Base-by-base conservation (phyloP, 2,888 invertebrate genomes). In the Diogma glabrata region DNA sequence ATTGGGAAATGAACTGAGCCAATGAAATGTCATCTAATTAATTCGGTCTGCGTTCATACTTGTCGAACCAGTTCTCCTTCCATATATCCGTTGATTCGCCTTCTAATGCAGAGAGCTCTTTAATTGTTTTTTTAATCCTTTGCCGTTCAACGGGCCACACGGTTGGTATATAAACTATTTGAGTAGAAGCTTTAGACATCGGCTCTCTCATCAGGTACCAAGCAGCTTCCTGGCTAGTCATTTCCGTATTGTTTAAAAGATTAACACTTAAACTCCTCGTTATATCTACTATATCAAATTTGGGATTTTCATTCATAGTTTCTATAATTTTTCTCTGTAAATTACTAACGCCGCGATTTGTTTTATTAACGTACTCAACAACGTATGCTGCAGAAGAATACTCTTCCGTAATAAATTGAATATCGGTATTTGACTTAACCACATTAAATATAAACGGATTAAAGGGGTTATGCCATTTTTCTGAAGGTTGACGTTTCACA, bases 171-270 rank as follows among this genome's bases (percentile, higher is more conserved):
- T n/a, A n/a, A n/a, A n/a, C n/a, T n/a, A n/a, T n/a, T n/a, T n/a
- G n/a, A n/a, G n/a, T n/a, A n/a, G n/a, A n/a, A n/a, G n/a, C 65
- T 45, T 60, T 63, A 49, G 65, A 64, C 70, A 71, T 72, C 10
- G 67, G 67, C 53, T 67, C 60, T 24, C 69, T 57, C 40, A 72
- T 53, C 2, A 72, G 54, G 61, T 63, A 70, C 69, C 69, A 71
- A 51, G 70, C 70, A 46, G 69, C 68, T 59, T 67, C 67, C 61
- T 69, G 68, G 51, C 59, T 59, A 3, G 62, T 54, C 54, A 69
- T 64, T 54, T 68, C 67, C 22, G 61, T 58, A 24, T 50, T 48
- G 52, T 69, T 66, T 0, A 69, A 54, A 28, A 67, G 43, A 36
- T 65, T 51, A 4, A 64, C 51, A 53, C 63, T 58, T 26, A 65